Evolutionary conservation across 1,140 invertebrate species (phyloP), one percentile per base, ranked within the genome.

Genomic region (Schlechtendalia chinensis): DNA sequence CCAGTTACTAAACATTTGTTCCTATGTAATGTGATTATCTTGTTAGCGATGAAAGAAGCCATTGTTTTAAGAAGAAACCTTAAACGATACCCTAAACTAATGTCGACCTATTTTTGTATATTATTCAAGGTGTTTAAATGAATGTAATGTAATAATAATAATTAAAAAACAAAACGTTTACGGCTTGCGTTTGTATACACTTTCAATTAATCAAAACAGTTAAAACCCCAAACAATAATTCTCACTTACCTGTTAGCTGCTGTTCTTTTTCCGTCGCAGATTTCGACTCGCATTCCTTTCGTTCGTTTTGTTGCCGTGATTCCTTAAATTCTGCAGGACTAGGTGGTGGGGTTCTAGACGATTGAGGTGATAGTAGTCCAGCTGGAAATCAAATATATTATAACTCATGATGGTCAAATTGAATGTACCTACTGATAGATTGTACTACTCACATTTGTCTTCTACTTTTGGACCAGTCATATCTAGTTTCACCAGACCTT

Each of bases 301-400:
- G 29, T 32, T 29, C 59, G n/a, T 82, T 82, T 83, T 80, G 77
- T 82, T 75, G 77, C 2, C 50, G 58, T 75, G 82, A 17, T 17
- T 85, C 83, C 59, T 86, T 85, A 83, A 88, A 88, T 77, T 88
- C 87, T 53, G 87, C 87, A 69, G 87, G 88, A 82, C 87, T 89
- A 45, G 87, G 87, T 32, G 87, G 88, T 79, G 87, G 88, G 81
- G 88, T 89, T 83, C 87, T 88, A 50, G 86, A 86, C 45, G 87
- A 84, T 82, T 86, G 86, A 32, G 87, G 87, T 58, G 87, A 87
- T 82, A 86, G 61, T 72, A 82, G 82, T 72, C 82, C 67, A 71
- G 71, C 75, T 79, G 72, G 12, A 47, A 47, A 77, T 24, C 22
- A 58, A 29, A 29, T 53, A 29, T 19, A 53, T 24, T n/a, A 32